Evolutionary conservation across 2,888 invertebrate species (phyloP), one percentile per base, ranked within the genome.

Genomic region (Meteorus colon): DNA sequence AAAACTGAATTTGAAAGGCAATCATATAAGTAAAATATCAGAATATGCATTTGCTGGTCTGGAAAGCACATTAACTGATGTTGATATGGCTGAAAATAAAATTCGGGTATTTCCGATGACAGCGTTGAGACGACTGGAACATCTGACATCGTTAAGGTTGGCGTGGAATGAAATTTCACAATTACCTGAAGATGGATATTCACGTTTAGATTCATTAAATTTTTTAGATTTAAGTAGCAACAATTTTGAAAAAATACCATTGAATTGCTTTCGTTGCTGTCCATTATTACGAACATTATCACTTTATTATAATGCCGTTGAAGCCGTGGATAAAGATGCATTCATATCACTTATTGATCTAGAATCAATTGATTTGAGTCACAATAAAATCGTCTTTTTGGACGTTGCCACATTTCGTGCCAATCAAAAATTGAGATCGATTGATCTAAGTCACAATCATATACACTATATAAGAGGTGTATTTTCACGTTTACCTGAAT

Each of bases 371-470:
- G 96, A 97, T 89, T 92, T 98, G 85, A 96, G 96, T 86, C 95
- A 96, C 89, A 98, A 97, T 89, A 95, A 95, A 90, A 95, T 96
- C 79, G 94, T 95, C 24, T 92, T 92, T 80, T 91, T 97, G 78
- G 94, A 95, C 82, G 91, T 94, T 78, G 92, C 92, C 77, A 94
- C 95, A 37, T 97, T 97, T 89, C 93, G 93, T 82, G 92, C 91
- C 83, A 96, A 96, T 88, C 93, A 92, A 82, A 94, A 94, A 78
- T 90, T 97, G 81, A 92, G 94, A 79, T 96, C 96, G 0, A 94
- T 97, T 83, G 97, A 97, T 89, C 90, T 97, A 81, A 96, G 96
- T 86, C 95, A 96, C 88, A 97, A 97, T 90, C 97, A 97, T 88
- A 92, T 97, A 69, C 97, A 97, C 89, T 93, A 94, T 81, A 94